Conservation (phyloP, 2,888 invertebrate genomes). For the Metallyticus violacea region DNA sequence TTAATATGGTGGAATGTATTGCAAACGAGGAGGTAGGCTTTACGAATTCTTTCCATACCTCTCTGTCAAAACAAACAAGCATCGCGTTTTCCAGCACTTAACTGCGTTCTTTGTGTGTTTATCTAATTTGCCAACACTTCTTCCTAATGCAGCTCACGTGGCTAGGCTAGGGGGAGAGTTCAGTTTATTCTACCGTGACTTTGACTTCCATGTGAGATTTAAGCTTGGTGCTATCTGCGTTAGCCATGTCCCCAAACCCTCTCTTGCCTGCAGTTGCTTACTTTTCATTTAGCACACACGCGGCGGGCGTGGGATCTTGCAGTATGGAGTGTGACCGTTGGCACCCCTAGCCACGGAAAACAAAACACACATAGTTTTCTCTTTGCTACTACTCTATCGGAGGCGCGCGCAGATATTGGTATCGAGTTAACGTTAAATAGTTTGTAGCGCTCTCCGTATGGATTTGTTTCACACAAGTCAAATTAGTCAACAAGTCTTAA, state of each 20-base stretch:
- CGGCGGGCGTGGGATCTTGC: not conserved
- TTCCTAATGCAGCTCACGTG: constrained; percentile 6
- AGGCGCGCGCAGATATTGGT: no score
- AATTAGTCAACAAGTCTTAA: no score
- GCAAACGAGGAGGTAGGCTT: not conserved
- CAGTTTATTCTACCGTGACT: constrained; percentile 3
- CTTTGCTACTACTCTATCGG: not conserved
- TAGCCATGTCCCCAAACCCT: not conserved
- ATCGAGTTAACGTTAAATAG: no score
- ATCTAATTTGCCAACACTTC: constrained; percentile 9
- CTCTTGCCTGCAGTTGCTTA: not conserved
- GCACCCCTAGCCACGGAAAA: not conserved
- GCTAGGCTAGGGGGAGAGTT: not conserved
- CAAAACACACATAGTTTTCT: not conserved
- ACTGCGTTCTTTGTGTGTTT: not conserved
- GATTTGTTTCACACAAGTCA: no score
- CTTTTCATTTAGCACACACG: constrained; percentile 12
- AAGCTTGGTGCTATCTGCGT: not conserved
- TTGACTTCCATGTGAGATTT: not conserved
- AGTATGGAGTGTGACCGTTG: no score
- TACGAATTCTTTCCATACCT: not conserved
- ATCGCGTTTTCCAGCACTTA: not conserved
- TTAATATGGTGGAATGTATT: no score
- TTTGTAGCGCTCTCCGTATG: no score
- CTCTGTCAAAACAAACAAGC: not conserved